Percentiles rank a stretch among this genome's conserved stretches.
These are phyloP conservation scores for Oncorhynchus kisutch DNA, from an alignment of 2,113 vertebrate species.

Conservation along the genomic window DNA sequence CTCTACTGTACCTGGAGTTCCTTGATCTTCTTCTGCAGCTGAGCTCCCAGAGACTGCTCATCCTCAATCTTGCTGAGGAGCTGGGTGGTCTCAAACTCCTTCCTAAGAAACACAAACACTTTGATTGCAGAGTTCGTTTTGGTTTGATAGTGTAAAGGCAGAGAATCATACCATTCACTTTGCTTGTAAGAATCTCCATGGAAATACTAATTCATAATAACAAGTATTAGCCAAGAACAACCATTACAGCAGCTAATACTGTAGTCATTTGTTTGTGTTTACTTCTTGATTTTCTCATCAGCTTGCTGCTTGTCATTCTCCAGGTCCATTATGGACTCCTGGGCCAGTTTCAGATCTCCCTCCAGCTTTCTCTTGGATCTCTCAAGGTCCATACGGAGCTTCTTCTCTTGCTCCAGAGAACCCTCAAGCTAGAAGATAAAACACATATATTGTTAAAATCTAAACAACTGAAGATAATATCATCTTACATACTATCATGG, in stretches of 20 bases:
- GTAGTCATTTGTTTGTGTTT: constrained; percentile 9
- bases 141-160: background rate
- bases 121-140: background rate
- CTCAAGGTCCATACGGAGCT: too few relatives aligned
- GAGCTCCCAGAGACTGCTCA: constrained; percentile 46
- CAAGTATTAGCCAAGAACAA: background rate
- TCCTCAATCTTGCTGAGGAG: constrained; percentile 49
- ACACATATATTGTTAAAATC: background rate
- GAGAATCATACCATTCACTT: background rate
- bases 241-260: background rate
- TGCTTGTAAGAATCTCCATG: background rate
- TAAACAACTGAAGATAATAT: background rate
- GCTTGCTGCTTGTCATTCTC: constrained; percentile 59
- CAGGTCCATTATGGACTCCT: constrained; percentile 61
- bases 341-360: constrained; percentile 67
- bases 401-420: too few relatives aligned
- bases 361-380: constrained; percentile 8
- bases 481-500: background rate
- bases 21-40: constrained; percentile 53
- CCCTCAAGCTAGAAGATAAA: too few relatives aligned
- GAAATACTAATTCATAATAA: too few relatives aligned
- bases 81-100: constrained; percentile 50
- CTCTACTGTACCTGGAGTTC: constrained; percentile 39
- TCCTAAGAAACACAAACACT: constrained; percentile 13
- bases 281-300: constrained; percentile 60